Conservation (phyloP, 1,140 invertebrate species). For the Palaemon carinicauda region DNA sequence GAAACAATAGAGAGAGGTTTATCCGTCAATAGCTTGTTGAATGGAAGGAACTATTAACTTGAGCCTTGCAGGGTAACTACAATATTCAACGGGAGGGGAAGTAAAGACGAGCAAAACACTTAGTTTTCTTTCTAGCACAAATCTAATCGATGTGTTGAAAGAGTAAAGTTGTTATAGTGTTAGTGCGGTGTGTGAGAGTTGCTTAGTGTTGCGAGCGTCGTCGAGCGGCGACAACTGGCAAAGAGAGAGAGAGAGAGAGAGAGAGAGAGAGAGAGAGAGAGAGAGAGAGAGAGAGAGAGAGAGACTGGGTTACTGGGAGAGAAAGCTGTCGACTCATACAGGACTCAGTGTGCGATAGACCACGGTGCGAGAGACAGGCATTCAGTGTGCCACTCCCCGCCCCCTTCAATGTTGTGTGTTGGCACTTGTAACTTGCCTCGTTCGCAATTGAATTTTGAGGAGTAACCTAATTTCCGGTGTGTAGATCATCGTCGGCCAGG, state of each 20-base stretch:
- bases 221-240: background rate
- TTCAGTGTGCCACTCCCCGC: background rate
- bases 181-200: background rate
- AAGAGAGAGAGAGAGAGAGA: conserved; percentile 16
- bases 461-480: conserved; percentile 24
- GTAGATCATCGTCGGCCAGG: conserved; percentile 7
- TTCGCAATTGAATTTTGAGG: background rate
- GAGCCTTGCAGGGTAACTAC: too few species aligned
- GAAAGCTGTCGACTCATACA: conserved; percentile 16
- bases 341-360: conserved; percentile 35
- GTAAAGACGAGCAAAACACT: background rate
- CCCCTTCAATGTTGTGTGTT: conserved; percentile 20
- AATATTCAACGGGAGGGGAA: too few species aligned
- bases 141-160: background rate
- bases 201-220: background rate
- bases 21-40: too few species aligned
- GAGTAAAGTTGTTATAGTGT: background rate
- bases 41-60: too few species aligned
- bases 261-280: conserved; percentile 19
- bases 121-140: background rate
- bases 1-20: too few species aligned
- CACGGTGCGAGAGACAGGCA: conserved; percentile 7
- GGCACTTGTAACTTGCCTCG: background rate
- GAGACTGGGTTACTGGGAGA: conserved; percentile 45
- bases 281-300: background rate